phyloP scores from a whole-genome alignment of 1,140 invertebrate genomes.

The Teleopsis dalmanni region DNA sequence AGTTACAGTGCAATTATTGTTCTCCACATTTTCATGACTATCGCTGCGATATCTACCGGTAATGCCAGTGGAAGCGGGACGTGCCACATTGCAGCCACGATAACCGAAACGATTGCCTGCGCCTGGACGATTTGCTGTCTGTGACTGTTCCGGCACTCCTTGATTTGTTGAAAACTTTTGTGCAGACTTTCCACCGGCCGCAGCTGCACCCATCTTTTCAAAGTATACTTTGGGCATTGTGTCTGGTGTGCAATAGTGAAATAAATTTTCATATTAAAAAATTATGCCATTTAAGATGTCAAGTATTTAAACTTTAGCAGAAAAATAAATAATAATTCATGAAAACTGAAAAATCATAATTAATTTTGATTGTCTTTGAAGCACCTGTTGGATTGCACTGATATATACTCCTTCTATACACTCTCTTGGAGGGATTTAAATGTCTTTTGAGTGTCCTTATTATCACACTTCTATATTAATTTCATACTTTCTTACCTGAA shows the following conservation, averaged over 20 bases:
- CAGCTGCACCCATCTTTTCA: constrained; percentile 36
- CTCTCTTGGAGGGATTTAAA: no score
- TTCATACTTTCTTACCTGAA: constrained; percentile 27
- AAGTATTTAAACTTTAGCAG: background rate
- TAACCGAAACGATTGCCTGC: constrained; percentile 37
- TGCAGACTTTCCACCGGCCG: constrained; percentile 8
- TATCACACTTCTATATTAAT: no score
- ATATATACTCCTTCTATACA: no score
- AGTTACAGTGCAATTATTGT: constrained; percentile 11
- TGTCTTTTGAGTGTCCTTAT: no score
- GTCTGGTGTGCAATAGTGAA: background rate
- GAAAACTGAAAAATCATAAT: background rate
- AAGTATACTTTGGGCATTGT: constrained; percentile 24
- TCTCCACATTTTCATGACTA: constrained; percentile 20
- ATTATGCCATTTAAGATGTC: constrained; percentile 2
- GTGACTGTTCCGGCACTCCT: background rate
- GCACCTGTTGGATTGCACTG: no score
- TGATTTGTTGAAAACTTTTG: background rate
- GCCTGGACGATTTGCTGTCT: constrained; percentile 15
- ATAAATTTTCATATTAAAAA: no score
- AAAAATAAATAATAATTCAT: constrained; percentile 1
- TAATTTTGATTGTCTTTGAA: no score
- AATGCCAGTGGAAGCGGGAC: constrained; percentile 32
- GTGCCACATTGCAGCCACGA: constrained; percentile 26
- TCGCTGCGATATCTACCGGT: constrained; percentile 13